Conservation (phyloP, 2,888 invertebrate genomes). For the Andrena trimmerana region DNA sequence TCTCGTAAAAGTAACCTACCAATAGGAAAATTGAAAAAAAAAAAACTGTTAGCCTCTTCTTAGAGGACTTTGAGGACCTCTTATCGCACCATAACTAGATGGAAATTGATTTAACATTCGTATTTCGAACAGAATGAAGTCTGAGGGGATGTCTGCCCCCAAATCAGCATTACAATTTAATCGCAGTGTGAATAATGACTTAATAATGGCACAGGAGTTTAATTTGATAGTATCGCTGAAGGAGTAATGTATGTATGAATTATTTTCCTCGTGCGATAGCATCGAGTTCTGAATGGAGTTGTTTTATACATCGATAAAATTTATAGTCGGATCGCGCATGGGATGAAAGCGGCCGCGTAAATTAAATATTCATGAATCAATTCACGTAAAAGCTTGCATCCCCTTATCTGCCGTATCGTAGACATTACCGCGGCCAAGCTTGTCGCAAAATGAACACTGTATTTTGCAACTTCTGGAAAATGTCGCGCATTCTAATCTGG, state of each 20-base stretch:
- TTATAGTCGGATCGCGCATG: not conserved
- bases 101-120: no score
- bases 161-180: no score
- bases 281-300: not conserved
- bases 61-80: no score
- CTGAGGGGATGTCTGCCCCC: no score
- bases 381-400: conserved; percentile 40
- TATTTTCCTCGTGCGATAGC: not conserved
- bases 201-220: no score
- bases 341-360: not conserved
- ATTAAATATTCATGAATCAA: conserved; percentile 62
- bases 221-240: no score
- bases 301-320: conserved; percentile 15
- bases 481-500: conserved; percentile 46
- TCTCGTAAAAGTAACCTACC: conserved; percentile 2
- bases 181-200: no score
- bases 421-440: conserved; percentile 14
- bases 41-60: no score
- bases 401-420: conserved; percentile 47
- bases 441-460: conserved; percentile 25
- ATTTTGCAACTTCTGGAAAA: conserved; percentile 35
- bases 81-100: no score
- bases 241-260: not conserved
- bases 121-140: no score
- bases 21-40: not conserved